Base-by-base conservation (phyloP, 30 jellyfish, hydroid and myxozoan genomes). In the Aurelia sp. region DNA sequence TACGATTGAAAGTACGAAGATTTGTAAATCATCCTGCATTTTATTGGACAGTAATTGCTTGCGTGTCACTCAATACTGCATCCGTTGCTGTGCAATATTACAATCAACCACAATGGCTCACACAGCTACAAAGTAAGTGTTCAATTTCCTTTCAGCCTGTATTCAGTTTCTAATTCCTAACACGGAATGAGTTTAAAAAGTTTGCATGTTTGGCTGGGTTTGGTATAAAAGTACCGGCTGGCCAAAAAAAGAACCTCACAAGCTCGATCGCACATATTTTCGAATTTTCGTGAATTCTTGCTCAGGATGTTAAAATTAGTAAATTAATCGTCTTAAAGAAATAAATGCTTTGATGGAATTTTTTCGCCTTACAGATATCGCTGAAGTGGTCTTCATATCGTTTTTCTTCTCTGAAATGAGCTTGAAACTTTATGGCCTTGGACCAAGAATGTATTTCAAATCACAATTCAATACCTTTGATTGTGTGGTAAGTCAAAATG, bases 31-130 rank as follows among this genome's bases (percentile, higher is more conserved):
- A 93, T 68, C 87, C 94, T 0, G 97, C 85, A 21, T 93, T 82
- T 83, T 93, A 87, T 76, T 93, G 98, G 98, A 65, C 86, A 13
- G 95, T 93, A 65, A 83, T 87, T 10, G 78, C 89, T 4, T 87
- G 94, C 72, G 97, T 93, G 61, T 89, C 84, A 51, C 74, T 93
- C 68, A 93, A 93, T 50, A 87, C 98, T 20, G 89, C 85, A n/a
- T 87, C 97, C 0, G 97, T 93, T n/a, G 98, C 98, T 22, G 96
- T 83, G 50, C 95, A 93, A 55, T 91, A 93, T 62, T 93, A 93
- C 62, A 71, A 78, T 22, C 98, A 93, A 74, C 98, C 98, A 11
- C 89, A 82, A 13, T 86, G 96, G 97, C 88, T 93, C 18, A 87
- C 98, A 18, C 95, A 93, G 20, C 30, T 88, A 21, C 98, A 93